These are phyloP conservation scores for Parauchenoglanis punctatus DNA, from an alignment of 2,797 vertebrate species.

Conservation along the genomic window DNA sequence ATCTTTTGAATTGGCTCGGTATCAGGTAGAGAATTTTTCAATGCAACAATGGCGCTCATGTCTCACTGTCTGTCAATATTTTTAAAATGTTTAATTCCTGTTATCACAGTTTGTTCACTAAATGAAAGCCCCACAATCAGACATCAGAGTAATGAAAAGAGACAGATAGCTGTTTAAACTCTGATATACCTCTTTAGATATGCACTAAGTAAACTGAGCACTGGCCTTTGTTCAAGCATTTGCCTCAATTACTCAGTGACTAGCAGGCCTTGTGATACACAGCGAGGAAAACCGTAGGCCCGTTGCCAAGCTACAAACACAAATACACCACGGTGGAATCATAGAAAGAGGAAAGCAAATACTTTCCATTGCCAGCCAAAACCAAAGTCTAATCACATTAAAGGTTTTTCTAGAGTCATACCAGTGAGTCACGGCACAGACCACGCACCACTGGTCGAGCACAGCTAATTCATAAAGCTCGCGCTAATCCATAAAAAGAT, in stretches of 20 bases:
- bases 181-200: slow-evolving; percentile 39
- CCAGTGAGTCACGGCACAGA: slow-evolving; percentile 35
- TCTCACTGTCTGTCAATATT: neutral
- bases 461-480: slow-evolving; percentile 16
- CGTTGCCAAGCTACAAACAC: slow-evolving; percentile 50
- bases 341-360: slow-evolving; percentile 27
- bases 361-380: slow-evolving; percentile 47
- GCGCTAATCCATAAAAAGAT: slow-evolving; percentile 5
- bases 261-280: slow-evolving; percentile 28
- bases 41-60: neutral
- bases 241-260: slow-evolving; percentile 37
- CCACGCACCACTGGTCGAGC: slow-evolving; percentile 13
- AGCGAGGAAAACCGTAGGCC: slow-evolving; percentile 7
- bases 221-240: slow-evolving; percentile 39
- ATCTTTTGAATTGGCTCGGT: slow-evolving; percentile 18
- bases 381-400: slow-evolving; percentile 45
- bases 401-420: slow-evolving; percentile 12
- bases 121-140: neutral
- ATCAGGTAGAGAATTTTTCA: neutral
- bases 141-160: slow-evolving; percentile 23
- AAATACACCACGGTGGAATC: slow-evolving; percentile 48
- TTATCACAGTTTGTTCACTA: neutral
- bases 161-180: slow-evolving; percentile 16
- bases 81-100: neutral
- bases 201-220: slow-evolving; percentile 36